Conservation (phyloP, 2,797 vertebrate genomes). For the Poliocrania exsul region DNA sequence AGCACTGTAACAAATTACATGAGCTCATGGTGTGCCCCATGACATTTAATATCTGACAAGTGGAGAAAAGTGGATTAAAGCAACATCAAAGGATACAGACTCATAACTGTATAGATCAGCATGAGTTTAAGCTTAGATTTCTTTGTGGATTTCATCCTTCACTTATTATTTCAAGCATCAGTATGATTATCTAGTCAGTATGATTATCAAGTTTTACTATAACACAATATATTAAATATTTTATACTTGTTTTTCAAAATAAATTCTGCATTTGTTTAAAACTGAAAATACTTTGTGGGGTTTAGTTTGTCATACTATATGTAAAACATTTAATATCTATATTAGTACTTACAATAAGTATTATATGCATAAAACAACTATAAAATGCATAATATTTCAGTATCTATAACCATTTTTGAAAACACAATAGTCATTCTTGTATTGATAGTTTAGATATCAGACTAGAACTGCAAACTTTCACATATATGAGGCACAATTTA, state of each 20-base stretch:
- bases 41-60: slow-evolving; percentile 31
- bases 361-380: neutral
- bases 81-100: neutral
- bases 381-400: neutral
- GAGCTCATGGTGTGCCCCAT: neutral
- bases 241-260: neutral
- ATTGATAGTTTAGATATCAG: neutral
- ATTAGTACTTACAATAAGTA: neutral
- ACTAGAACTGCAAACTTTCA: neutral
- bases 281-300: neutral
- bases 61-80: slow-evolving; percentile 42
- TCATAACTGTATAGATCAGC: neutral
- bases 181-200: neutral
- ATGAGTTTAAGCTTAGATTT: neutral
- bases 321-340: neutral
- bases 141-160: neutral
- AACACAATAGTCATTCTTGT: neutral
- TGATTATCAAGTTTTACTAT: neutral
- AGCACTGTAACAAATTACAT: slow-evolving; percentile 20
- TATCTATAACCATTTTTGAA: neutral
- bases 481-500: neutral
- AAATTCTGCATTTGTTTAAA: neutral
- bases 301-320: neutral
- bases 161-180: neutral
- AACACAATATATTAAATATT: neutral